Evolutionary conservation across 1,140 invertebrate species (phyloP), one percentile per base, ranked within the genome.

Genomic region (Adelges cooleyi): DNA sequence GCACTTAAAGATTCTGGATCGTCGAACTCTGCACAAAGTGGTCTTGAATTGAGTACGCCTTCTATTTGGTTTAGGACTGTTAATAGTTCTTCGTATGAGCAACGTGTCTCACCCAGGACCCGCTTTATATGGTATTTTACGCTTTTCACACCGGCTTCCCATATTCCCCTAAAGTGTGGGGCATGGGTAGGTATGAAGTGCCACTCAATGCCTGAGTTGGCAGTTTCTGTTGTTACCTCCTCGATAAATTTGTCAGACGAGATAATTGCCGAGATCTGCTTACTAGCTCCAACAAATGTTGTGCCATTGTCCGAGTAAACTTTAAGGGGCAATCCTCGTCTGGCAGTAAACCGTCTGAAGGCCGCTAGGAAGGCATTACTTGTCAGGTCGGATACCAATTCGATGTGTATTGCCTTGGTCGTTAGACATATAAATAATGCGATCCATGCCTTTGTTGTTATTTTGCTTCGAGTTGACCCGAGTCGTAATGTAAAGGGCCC

Each of bases 391-490:
- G 69, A 69, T 0, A 77, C 74, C 0, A 75, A 23, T 67, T 79
- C 76, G 11, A 80, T 65, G 65, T 78, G 76, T 20, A 77, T 59
- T 6, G 74, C 77, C 51, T 71, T 72, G 1, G 75, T 76, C 1
- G 69, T 36, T 17, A 76, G 72, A 62, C 76, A 79, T 4, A 77
- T 72, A 67, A 78, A 79, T 15, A 79, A 1, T 20, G 69, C 71
- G 13, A 77, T 56, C 65, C 76, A 78, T 67, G 70, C 65, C 17
- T 65, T 65, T 11, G 17, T 18, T 4, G 46, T 5, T 10, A 18
- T 36, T 23, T 29, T 38, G 27, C 29, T 49, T 5, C 42, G 15
- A 11, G 11, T n/a, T 49, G 36, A 18, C 15, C 38, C 42, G 3
- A 17, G 17, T 38, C 38, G 29, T 15, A 40, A 17, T 1, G n/a